Percentiles rank a stretch among this genome's conserved stretches.
Conservation (phyloP, 2,113 vertebrate genomes). For the Cyanoliseus patagonus region DNA sequence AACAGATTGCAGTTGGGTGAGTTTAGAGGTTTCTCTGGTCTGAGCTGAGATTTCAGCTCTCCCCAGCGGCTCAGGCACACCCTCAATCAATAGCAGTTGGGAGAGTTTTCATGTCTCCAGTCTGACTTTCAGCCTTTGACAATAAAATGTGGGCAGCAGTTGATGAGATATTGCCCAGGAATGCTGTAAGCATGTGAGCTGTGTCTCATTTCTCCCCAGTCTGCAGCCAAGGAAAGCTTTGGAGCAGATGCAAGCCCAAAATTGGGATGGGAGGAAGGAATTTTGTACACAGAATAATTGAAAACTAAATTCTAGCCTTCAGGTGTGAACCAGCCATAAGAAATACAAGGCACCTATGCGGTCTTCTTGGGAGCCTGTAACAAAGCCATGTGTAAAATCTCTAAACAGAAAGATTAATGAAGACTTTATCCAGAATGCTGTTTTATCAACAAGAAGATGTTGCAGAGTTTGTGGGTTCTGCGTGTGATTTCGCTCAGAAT, state of each 20-base stretch:
- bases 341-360: neutral
- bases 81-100: neutral
- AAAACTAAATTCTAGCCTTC: neutral
- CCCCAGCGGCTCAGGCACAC: neutral
- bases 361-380: neutral
- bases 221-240: neutral
- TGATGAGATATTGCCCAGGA: neutral
- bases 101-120: neutral
- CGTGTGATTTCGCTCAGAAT: neutral
- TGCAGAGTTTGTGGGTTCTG: neutral
- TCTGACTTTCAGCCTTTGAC: conserved; percentile 23
- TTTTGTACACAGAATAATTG: neutral
- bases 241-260: neutral
- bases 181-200: neutral
- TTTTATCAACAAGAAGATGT: neutral
- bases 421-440: neutral
- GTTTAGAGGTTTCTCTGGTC: neutral
- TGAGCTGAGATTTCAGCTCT: neutral
- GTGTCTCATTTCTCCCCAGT: neutral
- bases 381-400: neutral
- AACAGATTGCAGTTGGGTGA: neutral
- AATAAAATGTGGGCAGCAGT: neutral
- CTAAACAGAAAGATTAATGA: neutral
- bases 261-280: neutral
- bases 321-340: neutral